These are phyloP conservation scores for Cirrhinus mrigala DNA, from an alignment of 2,797 vertebrate genomes.

Conservation along the genomic window DNA sequence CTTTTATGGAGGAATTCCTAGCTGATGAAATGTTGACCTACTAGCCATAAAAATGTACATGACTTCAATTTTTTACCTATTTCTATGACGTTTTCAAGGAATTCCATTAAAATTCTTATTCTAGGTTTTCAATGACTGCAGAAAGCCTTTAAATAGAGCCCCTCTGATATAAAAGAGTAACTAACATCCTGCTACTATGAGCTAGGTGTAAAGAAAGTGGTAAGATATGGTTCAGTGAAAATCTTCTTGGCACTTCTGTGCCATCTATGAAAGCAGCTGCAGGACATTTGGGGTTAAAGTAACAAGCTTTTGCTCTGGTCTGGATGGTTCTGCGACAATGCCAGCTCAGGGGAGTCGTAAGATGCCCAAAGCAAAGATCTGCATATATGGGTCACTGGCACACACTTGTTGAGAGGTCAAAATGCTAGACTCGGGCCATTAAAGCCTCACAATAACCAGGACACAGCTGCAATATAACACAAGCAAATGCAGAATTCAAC, in stretches of 20 bases:
- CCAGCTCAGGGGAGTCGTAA: neutral
- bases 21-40: neutral
- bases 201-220: neutral
- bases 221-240: neutral
- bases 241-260: neutral
- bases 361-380: neutral
- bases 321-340: neutral
- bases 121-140: neutral
- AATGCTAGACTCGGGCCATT: neutral
- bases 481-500: neutral
- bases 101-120: neutral
- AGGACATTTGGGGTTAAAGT: conserved; percentile 16
- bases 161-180: neutral
- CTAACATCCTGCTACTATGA: neutral
- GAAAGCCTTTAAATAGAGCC: neutral
- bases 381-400: neutral
- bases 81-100: neutral
- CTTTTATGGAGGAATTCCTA: neutral
- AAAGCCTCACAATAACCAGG: neutral
- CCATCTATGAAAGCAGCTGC: neutral
- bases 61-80: neutral
- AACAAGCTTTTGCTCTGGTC: neutral
- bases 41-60: neutral
- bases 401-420: conserved; percentile 13
- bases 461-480: neutral